phyloP scores from a whole-genome alignment of 1,140 invertebrate genomes.

The Drosophila seguyi region DNA sequence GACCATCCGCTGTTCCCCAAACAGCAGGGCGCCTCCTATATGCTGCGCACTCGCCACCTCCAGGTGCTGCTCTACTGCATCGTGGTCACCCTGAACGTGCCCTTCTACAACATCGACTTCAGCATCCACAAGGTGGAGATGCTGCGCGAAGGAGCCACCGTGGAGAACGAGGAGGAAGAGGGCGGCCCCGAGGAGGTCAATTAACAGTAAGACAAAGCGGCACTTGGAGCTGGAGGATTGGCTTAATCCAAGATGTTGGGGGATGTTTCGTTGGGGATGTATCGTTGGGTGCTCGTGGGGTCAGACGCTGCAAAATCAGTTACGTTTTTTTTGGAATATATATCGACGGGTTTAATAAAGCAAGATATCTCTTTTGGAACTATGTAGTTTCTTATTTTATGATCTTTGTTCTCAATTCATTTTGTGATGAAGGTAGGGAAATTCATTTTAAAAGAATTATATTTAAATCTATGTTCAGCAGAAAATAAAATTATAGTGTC shows the following conservation, averaged over 20 bases:
- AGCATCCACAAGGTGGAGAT: conserved; percentile 79
- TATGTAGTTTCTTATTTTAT: neutral
- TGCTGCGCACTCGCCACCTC: conserved; percentile 87
- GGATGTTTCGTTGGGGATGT: neutral
- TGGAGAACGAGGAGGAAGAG: conserved; percentile 65
- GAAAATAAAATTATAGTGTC: neutral
- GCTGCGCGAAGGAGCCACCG: conserved; percentile 64
- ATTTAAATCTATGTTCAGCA: neutral
- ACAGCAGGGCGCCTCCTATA: conserved; percentile 86
- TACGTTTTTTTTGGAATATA: conserved; percentile 9
- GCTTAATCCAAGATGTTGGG: neutral
- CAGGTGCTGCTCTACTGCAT: conserved; percentile 88
- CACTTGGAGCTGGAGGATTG: neutral
- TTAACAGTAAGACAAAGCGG: neutral
- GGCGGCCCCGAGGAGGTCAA: conserved; percentile 10
- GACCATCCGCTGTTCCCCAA: conserved; percentile 87
- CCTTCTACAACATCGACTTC: conserved; percentile 80
- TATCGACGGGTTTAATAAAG: conserved; percentile 10
- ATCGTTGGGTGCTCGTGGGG: conserved; percentile 3
- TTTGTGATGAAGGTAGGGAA: neutral
- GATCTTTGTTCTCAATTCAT: neutral
- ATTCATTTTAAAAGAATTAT: neutral
- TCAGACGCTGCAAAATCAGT: neutral
- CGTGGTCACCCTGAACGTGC: conserved; percentile 86
- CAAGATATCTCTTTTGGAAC: neutral